phyloP scores from a whole-genome alignment of 2,888 invertebrate genomes.

The Odontomyia ornata region DNA sequence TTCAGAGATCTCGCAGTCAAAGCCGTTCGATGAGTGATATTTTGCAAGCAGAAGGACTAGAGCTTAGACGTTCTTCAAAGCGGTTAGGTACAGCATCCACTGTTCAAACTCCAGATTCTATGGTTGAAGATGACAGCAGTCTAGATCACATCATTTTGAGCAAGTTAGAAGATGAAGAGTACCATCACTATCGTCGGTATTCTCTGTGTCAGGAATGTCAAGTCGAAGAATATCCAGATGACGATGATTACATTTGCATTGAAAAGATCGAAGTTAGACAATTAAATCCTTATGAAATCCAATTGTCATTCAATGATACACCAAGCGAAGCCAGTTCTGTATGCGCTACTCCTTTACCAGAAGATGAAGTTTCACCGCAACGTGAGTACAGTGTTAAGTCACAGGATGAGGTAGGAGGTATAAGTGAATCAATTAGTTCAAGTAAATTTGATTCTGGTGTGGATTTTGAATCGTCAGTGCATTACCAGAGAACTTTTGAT shows the following conservation, averaged over 20 bases:
- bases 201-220: slow-evolving; percentile 60
- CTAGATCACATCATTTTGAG: slow-evolving; percentile 47
- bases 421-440: too few species aligned
- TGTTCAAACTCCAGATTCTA: too few species aligned
- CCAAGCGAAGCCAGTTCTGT: too few species aligned
- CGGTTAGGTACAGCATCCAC: too few species aligned
- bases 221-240: slow-evolving; percentile 59
- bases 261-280: slow-evolving; percentile 59
- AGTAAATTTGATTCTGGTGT: too few species aligned
- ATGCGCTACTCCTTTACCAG: too few species aligned
- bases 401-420: too few species aligned
- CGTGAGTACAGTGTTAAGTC: too few species aligned
- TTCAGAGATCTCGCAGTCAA: slow-evolving; percentile 59
- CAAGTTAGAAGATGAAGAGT: slow-evolving; percentile 61
- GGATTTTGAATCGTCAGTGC: too few species aligned
- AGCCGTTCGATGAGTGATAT: slow-evolving; percentile 58
- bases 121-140: slow-evolving; percentile 48
- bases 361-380: too few species aligned
- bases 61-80: slow-evolving; percentile 18
- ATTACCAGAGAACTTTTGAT: too few species aligned
- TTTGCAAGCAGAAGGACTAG: slow-evolving; percentile 41
- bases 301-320: too few species aligned
- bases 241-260: slow-evolving; percentile 57
- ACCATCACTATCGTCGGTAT: slow-evolving; percentile 61
- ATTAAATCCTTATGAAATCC: neutral